Base-by-base conservation (phyloP, 64 coral and sea anemone genomes). In the Stylophora pistillata region DNA sequence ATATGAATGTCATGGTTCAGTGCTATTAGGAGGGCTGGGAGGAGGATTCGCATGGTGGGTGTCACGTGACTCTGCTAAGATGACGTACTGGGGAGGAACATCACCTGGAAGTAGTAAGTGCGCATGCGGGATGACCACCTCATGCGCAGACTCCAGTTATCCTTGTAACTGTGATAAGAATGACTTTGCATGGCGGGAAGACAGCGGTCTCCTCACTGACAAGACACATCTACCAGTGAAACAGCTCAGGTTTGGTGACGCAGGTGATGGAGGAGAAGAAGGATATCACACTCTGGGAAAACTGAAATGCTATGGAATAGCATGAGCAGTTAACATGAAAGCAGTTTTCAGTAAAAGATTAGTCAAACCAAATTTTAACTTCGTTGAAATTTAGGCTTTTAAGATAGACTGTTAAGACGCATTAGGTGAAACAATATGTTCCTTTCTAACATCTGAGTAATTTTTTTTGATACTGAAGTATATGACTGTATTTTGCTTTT, bases 61-160 rank as follows among this genome's bases (percentile, higher is more conserved):
- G 56, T 90, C 88, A 83, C 88, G 88, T 61, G 53, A 82, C n/a
- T 28, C 33, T 15, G 25, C 9, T 32, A 13, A 34, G 15, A 90
- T 90, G 88, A 18, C 34, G 55, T 83, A 90, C 64, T 90, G 88
- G 88, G 88, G 89, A 16, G 89, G 89, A 63, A 80, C 80, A 10
- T 34, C 71, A 37, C 79, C 18, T 41, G 37, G 66, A 18, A 91
- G 89, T 68, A 29, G 4, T 10, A 62, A 58, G 9, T 91, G 89
- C 57, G 89, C 89, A 91, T 85, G 79, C 70, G 89, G 69, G 18
- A 91, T 77, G 79, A 84, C 55, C 3, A 74, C 74, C 70, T 60
- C 79, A 71, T 91, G 88, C 66, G 76, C 60, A 25, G 18, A 47
- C 23, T 62, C 60, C 33, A 56, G 60, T 23, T 0, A 69, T 21